phyloP scores from a whole-genome alignment of 2,113 vertebrate species.

The Bostrychus sinensis region DNA sequence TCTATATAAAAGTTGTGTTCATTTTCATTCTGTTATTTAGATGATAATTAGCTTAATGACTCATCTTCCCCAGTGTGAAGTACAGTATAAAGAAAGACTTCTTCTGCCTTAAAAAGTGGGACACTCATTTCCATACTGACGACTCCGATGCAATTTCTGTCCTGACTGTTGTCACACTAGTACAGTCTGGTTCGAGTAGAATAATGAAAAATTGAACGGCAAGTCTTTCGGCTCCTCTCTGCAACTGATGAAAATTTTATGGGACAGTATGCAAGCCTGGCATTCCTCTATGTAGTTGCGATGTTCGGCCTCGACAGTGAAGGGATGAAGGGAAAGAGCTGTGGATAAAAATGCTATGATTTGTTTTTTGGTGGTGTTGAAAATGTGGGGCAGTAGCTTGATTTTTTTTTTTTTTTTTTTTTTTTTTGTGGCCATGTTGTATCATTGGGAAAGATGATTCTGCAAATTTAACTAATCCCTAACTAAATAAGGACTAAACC shows the following conservation, averaged over 20 bases:
- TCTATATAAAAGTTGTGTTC: neutral
- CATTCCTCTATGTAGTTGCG: slow-evolving; percentile 46
- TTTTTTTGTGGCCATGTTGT: neutral
- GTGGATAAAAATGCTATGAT: slow-evolving; percentile 45
- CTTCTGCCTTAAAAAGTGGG: slow-evolving; percentile 42
- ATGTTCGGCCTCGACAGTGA: slow-evolving; percentile 19
- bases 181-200: slow-evolving; percentile 64
- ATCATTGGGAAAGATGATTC: too few relatives aligned
- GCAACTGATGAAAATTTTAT: slow-evolving; percentile 78
- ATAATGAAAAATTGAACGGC: slow-evolving; percentile 76
- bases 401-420: neutral
- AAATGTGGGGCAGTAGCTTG: neutral
- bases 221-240: slow-evolving; percentile 62
- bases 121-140: slow-evolving; percentile 48
- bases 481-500: too few relatives aligned
- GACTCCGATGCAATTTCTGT: slow-evolving; percentile 28
- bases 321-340: slow-evolving; percentile 37
- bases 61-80: slow-evolving; percentile 19
- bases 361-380: slow-evolving; percentile 36
- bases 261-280: slow-evolving; percentile 62
- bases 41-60: slow-evolving; percentile 44
- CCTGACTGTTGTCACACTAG: slow-evolving; percentile 46
- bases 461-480: too few relatives aligned
- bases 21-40: slow-evolving; percentile 32
- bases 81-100: slow-evolving; percentile 9